Base-by-base conservation (phyloP, 2,797 vertebrate genomes). In the Micrastur ruficollis region DNA sequence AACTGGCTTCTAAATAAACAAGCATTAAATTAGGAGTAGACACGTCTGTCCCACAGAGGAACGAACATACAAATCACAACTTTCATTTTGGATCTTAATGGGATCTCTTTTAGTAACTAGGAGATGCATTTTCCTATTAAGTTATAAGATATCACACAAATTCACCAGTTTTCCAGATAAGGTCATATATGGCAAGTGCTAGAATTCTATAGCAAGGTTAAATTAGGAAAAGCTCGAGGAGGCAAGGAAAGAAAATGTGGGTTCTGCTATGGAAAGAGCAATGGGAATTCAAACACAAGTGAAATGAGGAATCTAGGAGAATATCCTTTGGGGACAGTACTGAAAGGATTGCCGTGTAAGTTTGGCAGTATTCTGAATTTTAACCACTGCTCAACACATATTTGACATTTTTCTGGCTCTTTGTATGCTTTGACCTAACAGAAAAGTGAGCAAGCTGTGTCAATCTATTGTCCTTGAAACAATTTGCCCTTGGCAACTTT, bases 341-440 rank as follows among this genome's bases (percentile, higher is more conserved):
- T 66, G 82, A 90, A 86, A 55, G 47, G 3, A 34, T n/a, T 89
- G 23, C 65, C 76, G 47, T 52, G 18, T 81, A 71, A 34, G 22
- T 88, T 71, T 90, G 76, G 90, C 83, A 84, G 52, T 25, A 59
- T 16, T 82, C 42, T 71, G 80, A 95, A 83, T 92, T 96, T 91
- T 90, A 78, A 84, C 34, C 23, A 58, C 21, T 14, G 11, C 27
- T 90, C 68, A 81, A 89, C 86, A 59, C 44, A 38, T 23, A 71
- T 47, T 44, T 70, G 89, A 70, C 7, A 0, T 89, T 95, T 93
- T 90, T 55, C 81, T 86, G 83, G 52, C 68, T 83, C 65, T 88
- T 61, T 62, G 10, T 47, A 10, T 47, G 23, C 36, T 86, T 67
- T 74, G 70, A 67, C 86, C 62, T 66, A 66, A 71, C 21, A 59